Base-by-base conservation (phyloP, 2,888 invertebrate species). In the Parelbella ahira region DNA sequence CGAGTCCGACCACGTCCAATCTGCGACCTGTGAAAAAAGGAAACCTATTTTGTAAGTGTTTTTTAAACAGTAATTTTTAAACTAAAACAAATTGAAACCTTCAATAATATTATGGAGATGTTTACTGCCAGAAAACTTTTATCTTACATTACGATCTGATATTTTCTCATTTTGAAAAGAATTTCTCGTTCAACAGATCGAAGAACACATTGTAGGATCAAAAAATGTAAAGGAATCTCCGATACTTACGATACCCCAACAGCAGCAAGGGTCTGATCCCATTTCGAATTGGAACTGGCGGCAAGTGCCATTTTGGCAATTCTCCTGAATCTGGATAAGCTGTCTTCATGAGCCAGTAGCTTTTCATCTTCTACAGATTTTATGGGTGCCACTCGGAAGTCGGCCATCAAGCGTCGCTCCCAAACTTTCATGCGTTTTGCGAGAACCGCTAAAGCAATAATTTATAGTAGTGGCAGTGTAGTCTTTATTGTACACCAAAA, bases 331-430 rank as follows among this genome's bases (percentile, higher is more conserved):
- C 91, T 89, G 2, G 92, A 88, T 23, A 92, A 75, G 0, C 92
- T 90, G 45, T 89, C 89, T 58, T 92, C 92, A 51, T 65, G 70
- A 0, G 71, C 77, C 4, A 80, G 78, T 37, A 51, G 59, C 60
- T 19, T 91, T 91, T 15, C 34, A 2, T 23, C 34, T 15, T 92
- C 92, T 2, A 91, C 88, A 1, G 86, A 80, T 1, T 91, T 88
- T 2, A 94, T 90, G 0, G 94, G 94, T 0, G 94, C 92, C 36
- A 96, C 94, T 58, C 95, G 94, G 84, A 96, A 96, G 71, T 95
- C 95, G 68, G 94, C 94, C 93, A 96, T 94, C 36, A 96, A 79
- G 0, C 94, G 90, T n/a, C 96, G 89, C 68, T 96, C 96, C 95
- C 96, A 95, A 0, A 94, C 87, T 62, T 93, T 93, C 89, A 94